Evolutionary conservation across 2,113 vertebrate species (phyloP), one percentile per base, ranked within the genome.

Genomic region (Lucifuga dentata): DNA sequence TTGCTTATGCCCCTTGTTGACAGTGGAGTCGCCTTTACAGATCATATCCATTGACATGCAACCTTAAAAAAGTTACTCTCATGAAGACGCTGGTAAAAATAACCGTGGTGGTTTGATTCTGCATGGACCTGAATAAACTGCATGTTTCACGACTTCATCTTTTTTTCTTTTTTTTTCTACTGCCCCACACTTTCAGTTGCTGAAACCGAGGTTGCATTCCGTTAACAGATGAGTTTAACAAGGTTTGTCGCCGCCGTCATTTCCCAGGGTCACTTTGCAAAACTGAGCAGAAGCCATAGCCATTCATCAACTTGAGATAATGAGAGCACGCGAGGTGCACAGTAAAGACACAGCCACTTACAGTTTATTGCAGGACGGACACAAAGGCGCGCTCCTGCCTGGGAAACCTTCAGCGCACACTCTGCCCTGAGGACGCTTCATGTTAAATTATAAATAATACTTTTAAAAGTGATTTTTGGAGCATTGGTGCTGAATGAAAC

Each of bases 281-380:
- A 84, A 63, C 51, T 7, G 69, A 84, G 70, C 83, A 68, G 58
- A 57, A 83, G 74, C 66, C 69, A 75, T 33, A 59, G 70, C 73
- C 74, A 92, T 92, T 90, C 84, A 92, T 92, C 92, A 91, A 71
- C 41, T 59, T 88, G 88, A 91, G 88, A 81, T 92, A 92, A 93
- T 91, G 89, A 91, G 92, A 91, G 85, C 89, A 81, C 57, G 69
- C 45, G 17, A 85, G 77, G 78, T 76, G 83, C 69, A 70, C 75
- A 49, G 76, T 73, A 71, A 81, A 88, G 76, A 87, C 78, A 71
- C 61, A 64, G 33, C 48, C 80, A 67, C 84, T 90, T 86, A 87
- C 80, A 81, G 83, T 86, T 89, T 89, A 87, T 89, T 83, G 86
- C 74, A 82, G 83, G 76, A 85, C 68, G 74, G 59, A 75, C 65